These are phyloP conservation scores for Drosophila hamatofila DNA, from an alignment of 2,888 invertebrate species.

Conservation along the genomic window DNA sequence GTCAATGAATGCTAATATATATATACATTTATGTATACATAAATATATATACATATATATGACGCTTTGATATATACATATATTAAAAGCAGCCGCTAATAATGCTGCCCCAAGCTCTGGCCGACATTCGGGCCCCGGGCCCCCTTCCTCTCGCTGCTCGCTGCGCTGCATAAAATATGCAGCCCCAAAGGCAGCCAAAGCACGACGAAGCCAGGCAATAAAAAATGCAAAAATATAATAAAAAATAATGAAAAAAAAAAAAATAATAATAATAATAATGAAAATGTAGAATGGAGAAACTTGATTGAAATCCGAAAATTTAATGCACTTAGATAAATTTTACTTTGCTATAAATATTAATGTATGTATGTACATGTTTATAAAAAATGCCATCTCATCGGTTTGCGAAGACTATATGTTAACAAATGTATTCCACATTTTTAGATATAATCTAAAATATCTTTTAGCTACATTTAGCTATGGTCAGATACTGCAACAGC, in stretches of 20 bases:
- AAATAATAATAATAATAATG: not conserved
- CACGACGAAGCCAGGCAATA: conserved; percentile 45
- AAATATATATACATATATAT: not conserved
- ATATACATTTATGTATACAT: not conserved
- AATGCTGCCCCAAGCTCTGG: conserved; percentile 29
- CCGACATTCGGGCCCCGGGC: conserved; percentile 38
- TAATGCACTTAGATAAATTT: conserved; percentile 23
- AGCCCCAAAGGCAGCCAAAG: conserved; percentile 52
- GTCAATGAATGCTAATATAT: conserved; percentile 55
- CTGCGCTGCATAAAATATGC: conserved; percentile 66
- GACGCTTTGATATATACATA: conserved; percentile 41
- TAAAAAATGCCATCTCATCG: not conserved
- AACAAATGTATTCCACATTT: too few relatives aligned
- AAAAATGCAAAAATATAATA: conserved; percentile 34
- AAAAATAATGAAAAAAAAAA: conserved; percentile 9
- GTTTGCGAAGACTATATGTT: not conserved
- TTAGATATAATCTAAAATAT: too few relatives aligned
- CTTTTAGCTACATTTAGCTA: too few relatives aligned
- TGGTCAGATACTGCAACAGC: too few relatives aligned
- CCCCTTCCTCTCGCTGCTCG: not conserved
- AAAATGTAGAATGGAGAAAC: not conserved
- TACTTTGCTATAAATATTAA: too few relatives aligned
- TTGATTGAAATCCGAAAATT: conserved; percentile 4
- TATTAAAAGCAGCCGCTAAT: conserved; percentile 47
- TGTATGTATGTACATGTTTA: not conserved